Evolutionary conservation across 1,140 invertebrate species (phyloP).

Genomic region (Hormaphis cornu): DNA sequence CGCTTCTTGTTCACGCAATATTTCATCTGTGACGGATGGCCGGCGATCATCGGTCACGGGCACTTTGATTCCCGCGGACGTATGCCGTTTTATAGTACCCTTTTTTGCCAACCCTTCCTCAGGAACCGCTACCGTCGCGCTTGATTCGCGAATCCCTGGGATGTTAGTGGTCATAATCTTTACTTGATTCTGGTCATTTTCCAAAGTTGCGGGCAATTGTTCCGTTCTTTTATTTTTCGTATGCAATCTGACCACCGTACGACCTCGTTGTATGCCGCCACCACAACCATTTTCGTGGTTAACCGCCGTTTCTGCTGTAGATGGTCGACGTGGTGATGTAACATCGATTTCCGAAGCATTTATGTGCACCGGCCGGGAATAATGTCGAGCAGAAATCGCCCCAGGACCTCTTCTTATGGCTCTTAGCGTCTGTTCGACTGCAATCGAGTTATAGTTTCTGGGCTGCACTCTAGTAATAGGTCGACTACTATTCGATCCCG

Average conservation of each 20-base stretch:
- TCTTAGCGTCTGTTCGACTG: constrained; percentile 4
- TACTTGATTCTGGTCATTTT: constrained; percentile 55
- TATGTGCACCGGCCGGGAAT: constrained; percentile 54
- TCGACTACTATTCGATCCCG: not conserved
- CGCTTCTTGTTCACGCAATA: constrained; percentile 39
- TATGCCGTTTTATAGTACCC: constrained; percentile 34
- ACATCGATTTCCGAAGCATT: constrained; percentile 77
- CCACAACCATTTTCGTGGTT: constrained; percentile 39
- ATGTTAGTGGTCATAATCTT: not conserved
- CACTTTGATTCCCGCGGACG: constrained; percentile 27
- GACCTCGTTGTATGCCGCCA: constrained; percentile 55
- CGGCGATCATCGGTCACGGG: constrained; percentile 21
- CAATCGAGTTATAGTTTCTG: constrained; percentile 3
- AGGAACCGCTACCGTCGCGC: not conserved
- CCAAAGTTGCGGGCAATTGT: constrained; percentile 58
- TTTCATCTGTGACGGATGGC: constrained; percentile 34
- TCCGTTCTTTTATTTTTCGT: constrained; percentile 50
- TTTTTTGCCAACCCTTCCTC: constrained; percentile 24
- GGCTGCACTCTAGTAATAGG: not conserved
- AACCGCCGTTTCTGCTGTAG: constrained; percentile 14
- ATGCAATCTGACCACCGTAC: constrained; percentile 60
- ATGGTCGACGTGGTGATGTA: constrained; percentile 45
- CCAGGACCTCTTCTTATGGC: constrained; percentile 15
- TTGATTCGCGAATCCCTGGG: no score
- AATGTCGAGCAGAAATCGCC: constrained; percentile 14